Base-by-base conservation (phyloP, 1,140 invertebrate genomes). In the Drosophila repleta region DNA sequence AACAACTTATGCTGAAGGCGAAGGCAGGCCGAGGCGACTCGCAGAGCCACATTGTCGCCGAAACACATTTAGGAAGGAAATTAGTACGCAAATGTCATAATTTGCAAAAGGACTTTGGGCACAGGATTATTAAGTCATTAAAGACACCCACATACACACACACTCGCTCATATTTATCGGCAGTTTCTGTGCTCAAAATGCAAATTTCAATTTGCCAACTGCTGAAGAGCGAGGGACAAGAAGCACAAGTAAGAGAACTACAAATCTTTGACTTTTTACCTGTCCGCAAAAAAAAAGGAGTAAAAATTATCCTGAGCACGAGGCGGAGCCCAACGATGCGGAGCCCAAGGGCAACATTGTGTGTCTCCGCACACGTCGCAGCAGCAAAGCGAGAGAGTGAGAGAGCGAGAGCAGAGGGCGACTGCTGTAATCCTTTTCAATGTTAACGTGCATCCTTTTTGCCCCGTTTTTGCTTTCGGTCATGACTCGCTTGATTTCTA, bases 31-130 rank as follows among this genome's bases (percentile, higher is more conserved):
- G 37, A 13, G n/a, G 45, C 7, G n/a, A 11, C 41, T 15, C 26
- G 2, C 15, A 43, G 39, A 51, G 20, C 24, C 73, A 56, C 64
- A 79, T 78, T 75, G 68, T 69, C 61, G 55, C 71, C 65, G 39
- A 68, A 87, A 88, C 76, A 83, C 79, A 88, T 82, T 87, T 87
- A 82, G 82, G 83, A 87, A 88, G 82, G 75, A 87, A 87, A 87
- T 87, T 87, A 87, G 82, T 82, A 79, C 74, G 82, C 73, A 82
- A 87, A 88, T 88, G 82, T 87, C 83, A 87, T 87, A 87, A 87
- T 87, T 87, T 87, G 78, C 79, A 78, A 82, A 78, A 66, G 74
- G 75, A 73, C 71, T 85, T 85, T 87, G 78, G 64, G 74, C 78
- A 49, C 56, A 68, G 71, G 82, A 87, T 85, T 87, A 87, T 85